Evolutionary conservation across 2,888 invertebrate genomes (phyloP).

Genomic region (Cheilosia vernalis): DNA sequence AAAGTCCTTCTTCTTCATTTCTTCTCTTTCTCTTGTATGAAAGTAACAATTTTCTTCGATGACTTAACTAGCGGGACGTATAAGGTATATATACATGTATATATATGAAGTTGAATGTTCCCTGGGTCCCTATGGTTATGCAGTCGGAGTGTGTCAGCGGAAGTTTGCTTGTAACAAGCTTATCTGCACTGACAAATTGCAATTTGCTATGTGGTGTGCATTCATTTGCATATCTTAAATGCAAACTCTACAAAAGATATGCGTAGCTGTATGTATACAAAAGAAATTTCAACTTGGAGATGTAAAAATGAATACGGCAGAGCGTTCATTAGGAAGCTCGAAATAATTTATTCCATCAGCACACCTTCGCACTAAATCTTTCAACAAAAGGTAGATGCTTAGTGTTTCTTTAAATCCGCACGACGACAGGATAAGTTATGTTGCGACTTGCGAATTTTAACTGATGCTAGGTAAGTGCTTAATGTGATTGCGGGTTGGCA

Average conservation of each 20-base stretch:
- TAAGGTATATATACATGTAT: not conserved
- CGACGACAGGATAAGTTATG: constrained; percentile 47
- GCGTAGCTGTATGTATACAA: constrained; percentile 38
- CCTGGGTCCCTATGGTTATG: not conserved
- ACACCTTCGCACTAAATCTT: constrained; percentile 52
- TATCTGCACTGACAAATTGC: constrained; percentile 73
- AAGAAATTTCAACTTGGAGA: constrained; percentile 30
- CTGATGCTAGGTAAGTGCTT: not conserved
- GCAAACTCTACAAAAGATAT: constrained; percentile 51
- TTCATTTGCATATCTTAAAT: constrained; percentile 67
- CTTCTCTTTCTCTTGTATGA: constrained; percentile 2
- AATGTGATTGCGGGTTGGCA: not conserved
- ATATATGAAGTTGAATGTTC: not conserved
- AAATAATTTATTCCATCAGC: constrained; percentile 59
- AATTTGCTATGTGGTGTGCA: constrained; percentile 65
- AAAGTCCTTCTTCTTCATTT: constrained; percentile 41
- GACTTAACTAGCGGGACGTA: constrained; percentile 42
- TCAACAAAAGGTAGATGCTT: constrained; percentile 11
- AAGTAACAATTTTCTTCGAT: constrained; percentile 60
- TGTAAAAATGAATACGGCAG: constrained; percentile 39
- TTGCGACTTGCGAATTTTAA: not conserved
- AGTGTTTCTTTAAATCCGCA: constrained; percentile 18
- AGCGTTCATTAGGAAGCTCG: constrained; percentile 49
- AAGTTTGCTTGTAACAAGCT: constrained; percentile 64
- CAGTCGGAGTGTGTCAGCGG: constrained; percentile 26